Evolutionary conservation across 2,888 invertebrate genomes (phyloP), one percentile per base, ranked within the genome.

Genomic region (Conus canariensis): DNA sequence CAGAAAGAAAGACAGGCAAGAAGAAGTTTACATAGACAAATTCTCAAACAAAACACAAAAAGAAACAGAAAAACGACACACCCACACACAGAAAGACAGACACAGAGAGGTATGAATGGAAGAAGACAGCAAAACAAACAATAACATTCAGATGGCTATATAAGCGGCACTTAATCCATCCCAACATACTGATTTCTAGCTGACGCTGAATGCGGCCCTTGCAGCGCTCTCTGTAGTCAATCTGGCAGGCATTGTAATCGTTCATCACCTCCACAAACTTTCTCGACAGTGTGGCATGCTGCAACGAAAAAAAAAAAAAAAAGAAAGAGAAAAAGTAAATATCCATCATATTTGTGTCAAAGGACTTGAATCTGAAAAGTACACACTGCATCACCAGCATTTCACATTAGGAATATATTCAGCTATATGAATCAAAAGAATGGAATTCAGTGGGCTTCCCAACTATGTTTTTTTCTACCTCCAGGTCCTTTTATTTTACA

Each of bases 261-360:
- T 99, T 99, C 99, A 99, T 99, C 95, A 99, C 99, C 97, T 99
- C 99, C 95, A 99, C 99, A 97, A 99, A 99, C 97, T 99, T 99
- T 96, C 99, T 98, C 95, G 99, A 99, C 96, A 99, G 97, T 95
- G 99, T 99, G 95, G 99, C 99, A 97, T 99, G 99, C 97, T 99
- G 95, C 91, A 94, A 83, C 22, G 64, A 4, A 64, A 10, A 64
- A 64, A 80, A 12, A 77, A 25, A n/a, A 10, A 64, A 10, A 64
- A 10, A 64, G 4, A 64, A 64, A 64, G 60, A 60, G 9, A 64
- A 64, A 45, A 45, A 45, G 45, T 45, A 45, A 45, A 45, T 3
- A 45, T 45, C 45, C 3, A 45, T 45, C 45, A 45, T 45, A 45
- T 45, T 2, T 45, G 45, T 45, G 45, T 45, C 45, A 45, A 1